Evolutionary conservation across 2,888 invertebrate genomes (phyloP).

Genomic region (Pristionchus japonicus): DNA sequence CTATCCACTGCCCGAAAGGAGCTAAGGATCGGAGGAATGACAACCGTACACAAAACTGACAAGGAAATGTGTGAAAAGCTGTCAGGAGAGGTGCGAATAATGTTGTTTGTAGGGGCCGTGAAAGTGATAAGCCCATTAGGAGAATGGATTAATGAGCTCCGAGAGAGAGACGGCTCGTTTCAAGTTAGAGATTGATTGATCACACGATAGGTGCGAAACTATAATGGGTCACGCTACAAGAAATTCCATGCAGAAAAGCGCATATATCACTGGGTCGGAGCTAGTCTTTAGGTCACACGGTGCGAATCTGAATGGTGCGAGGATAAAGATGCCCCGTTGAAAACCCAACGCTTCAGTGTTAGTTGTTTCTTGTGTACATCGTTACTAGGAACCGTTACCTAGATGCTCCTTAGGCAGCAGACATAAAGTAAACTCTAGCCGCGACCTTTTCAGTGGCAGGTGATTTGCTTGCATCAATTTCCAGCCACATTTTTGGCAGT

Average conservation of each 20-base stretch:
- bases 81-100: background rate
- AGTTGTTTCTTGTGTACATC: background rate
- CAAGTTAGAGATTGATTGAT: background rate
- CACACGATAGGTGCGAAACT: background rate
- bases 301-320: too few species aligned
- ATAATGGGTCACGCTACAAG: background rate
- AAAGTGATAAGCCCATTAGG: conserved; percentile 10
- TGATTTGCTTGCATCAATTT: too few species aligned
- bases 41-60: background rate
- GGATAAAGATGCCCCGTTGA: too few species aligned
- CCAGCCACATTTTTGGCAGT: too few species aligned
- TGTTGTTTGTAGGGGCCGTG: background rate
- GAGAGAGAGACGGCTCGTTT: background rate
- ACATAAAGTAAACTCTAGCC: background rate
- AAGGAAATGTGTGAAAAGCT: background rate
- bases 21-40: too few species aligned
- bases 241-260: background rate
- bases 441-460: background rate
- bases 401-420: background rate
- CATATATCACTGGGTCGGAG: background rate
- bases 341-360: too few species aligned
- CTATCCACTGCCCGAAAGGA: too few species aligned
- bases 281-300: too few species aligned
- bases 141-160: background rate
- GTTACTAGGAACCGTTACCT: background rate